A percentile compares a stretch with the other conserved stretches of the same genome.
Evolutionary conservation across 2,797 vertebrate genomes (phyloP).

Genomic region (Alectoris magna): DNA sequence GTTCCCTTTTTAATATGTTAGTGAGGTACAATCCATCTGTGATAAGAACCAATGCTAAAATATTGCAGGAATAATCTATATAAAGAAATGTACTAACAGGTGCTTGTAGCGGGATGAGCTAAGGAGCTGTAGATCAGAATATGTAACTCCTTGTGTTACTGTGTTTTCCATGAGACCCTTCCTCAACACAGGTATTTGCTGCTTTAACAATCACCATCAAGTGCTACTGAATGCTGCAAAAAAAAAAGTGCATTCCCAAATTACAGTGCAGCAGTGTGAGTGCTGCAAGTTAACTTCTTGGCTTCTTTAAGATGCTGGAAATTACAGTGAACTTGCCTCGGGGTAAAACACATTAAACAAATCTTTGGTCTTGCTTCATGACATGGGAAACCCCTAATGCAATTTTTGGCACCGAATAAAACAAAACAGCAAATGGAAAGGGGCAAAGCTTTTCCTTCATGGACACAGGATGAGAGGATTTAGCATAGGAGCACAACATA

Average conservation of each 20-base stretch:
- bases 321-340: conserved; percentile 12
- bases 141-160: neutral
- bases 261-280: neutral
- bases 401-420: conserved; percentile 25
- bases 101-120: neutral
- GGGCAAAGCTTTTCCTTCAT: neutral
- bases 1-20: neutral
- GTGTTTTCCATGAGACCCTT: neutral
- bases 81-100: neutral
- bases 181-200: neutral
- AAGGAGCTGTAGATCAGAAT: neutral
- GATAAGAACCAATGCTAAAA: fast-evolving
- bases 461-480: neutral
- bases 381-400: conserved; percentile 26
- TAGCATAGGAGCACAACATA: neutral
- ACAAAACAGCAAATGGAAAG: neutral
- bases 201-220: neutral
- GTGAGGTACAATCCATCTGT: neutral
- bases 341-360: conserved; percentile 50
- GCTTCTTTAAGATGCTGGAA: neutral
- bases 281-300: neutral
- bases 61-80: neutral
- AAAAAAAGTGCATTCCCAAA: neutral
- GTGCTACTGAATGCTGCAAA: neutral
- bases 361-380: neutral